These are phyloP conservation scores for Phylloscopus trochiloides DNA, from an alignment of 2,113 vertebrate species.

Conservation along the genomic window DNA sequence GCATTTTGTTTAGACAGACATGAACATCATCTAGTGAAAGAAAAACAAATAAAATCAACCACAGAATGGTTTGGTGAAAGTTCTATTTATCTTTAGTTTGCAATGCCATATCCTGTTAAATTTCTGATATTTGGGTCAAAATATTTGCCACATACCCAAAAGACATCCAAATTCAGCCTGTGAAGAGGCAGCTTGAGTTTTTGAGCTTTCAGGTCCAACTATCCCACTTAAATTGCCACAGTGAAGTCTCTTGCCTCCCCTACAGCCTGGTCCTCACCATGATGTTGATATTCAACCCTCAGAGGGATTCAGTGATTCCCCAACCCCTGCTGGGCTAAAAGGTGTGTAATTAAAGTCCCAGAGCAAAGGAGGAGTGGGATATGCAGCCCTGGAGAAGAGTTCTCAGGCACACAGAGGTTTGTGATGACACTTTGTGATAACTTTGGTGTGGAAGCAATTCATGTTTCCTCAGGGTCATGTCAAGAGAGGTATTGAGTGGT, in stretches of 20 bases:
- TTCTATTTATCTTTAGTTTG: background rate
- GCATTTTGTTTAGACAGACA: background rate
- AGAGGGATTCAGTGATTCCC: accelerated
- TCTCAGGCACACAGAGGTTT: background rate
- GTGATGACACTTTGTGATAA: no score
- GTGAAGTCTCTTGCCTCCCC: background rate
- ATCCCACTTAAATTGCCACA: background rate
- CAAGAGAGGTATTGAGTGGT: background rate
- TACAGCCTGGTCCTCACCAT: accelerated
- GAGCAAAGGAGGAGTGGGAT: background rate
- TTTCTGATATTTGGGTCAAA: background rate
- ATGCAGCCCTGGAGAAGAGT: background rate
- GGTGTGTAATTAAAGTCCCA: background rate
- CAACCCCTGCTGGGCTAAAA: background rate
- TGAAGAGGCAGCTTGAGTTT: background rate
- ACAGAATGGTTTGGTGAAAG: background rate
- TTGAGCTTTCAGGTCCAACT: background rate
- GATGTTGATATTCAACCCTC: background rate
- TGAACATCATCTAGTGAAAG: background rate
- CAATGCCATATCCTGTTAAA: background rate
- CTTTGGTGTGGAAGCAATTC: background rate
- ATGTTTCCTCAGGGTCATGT: background rate
- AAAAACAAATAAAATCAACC: background rate
- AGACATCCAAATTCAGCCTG: background rate
- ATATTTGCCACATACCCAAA: background rate